Percentiles rank a stretch among this genome's conserved stretches.
These are phyloP conservation scores for Harpagifer antarcticus DNA, from an alignment of 2,797 vertebrate species.

Conservation along the genomic window DNA sequence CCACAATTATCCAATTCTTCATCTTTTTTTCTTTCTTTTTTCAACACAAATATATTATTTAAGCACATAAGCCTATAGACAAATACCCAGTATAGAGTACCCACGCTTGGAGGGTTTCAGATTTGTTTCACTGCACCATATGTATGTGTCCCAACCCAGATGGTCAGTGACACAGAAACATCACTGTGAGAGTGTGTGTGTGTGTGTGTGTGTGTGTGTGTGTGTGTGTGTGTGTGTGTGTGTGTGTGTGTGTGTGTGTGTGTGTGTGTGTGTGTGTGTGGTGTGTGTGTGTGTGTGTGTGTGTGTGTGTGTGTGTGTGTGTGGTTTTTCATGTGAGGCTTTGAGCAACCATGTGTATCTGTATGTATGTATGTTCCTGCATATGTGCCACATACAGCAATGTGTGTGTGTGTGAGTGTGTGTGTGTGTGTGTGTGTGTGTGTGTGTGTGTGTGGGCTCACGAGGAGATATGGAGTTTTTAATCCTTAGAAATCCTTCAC, in stretches of 20 bases:
- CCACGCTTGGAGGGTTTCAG: not conserved
- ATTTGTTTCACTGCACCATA: constrained; percentile 47
- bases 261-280: too few relatives aligned
- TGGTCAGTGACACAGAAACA: constrained; percentile 59
- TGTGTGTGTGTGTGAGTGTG: constrained; percentile 4
- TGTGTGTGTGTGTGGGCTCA: constrained; percentile 35
- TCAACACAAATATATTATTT: too few relatives aligned
- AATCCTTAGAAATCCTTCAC: constrained; percentile 77
- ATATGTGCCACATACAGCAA: not conserved
- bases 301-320: not conserved
- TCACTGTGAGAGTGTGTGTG: not conserved
- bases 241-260: too few relatives aligned
- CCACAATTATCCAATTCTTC: too few relatives aligned
- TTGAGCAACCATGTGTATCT: constrained; percentile 24
- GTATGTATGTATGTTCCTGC: constrained; percentile 5
- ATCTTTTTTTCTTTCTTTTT: too few relatives aligned
- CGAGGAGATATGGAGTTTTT: constrained; percentile 60
- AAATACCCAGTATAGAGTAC: not conserved
- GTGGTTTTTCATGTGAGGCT: constrained; percentile 24
- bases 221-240: too few relatives aligned
- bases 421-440: constrained; percentile 9
- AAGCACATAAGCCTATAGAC: not conserved
- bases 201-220: too few relatives aligned
- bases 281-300: too few relatives aligned
- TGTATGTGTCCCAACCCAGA: constrained; percentile 47